Evolutionary conservation across 2,113 vertebrate genomes (phyloP).

Genomic region (Nothocercus julius): DNA sequence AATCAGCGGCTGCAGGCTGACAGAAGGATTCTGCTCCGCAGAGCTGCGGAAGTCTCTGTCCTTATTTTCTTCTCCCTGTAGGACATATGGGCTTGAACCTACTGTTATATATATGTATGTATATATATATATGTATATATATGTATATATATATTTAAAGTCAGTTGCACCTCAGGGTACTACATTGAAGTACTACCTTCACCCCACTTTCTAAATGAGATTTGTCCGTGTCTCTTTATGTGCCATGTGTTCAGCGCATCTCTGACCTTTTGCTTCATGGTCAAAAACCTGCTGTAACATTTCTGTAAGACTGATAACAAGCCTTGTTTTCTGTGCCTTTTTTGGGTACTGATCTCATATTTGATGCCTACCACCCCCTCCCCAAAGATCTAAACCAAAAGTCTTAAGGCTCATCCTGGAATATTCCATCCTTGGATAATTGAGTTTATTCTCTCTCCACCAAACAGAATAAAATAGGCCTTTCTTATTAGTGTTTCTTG

Average conservation of each 20-base stretch:
- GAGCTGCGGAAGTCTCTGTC: background rate
- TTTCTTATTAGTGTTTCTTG: background rate
- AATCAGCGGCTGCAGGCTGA: background rate
- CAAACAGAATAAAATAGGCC: background rate
- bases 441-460: background rate
- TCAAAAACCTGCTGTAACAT: background rate
- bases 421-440: background rate
- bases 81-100: background rate
- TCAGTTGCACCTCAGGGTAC: background rate
- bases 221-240: accelerated
- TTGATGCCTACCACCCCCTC: background rate
- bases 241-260: background rate
- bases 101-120: background rate
- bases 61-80: slow-evolving; percentile 6
- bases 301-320: background rate
- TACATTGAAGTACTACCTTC: background rate
- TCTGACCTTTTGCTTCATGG: background rate
- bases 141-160: background rate
- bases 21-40: background rate
- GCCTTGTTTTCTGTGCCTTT: background rate
- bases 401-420: background rate
- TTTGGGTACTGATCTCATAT: background rate
- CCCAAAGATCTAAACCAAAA: background rate
- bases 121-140: no score
- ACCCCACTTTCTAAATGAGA: background rate